A percentile compares a stretch with the other conserved stretches of the same genome.
These are phyloP conservation scores for Neomonachus schauinslandi DNA, from an alignment of 2,113 vertebrate species.

Conservation along the genomic window DNA sequence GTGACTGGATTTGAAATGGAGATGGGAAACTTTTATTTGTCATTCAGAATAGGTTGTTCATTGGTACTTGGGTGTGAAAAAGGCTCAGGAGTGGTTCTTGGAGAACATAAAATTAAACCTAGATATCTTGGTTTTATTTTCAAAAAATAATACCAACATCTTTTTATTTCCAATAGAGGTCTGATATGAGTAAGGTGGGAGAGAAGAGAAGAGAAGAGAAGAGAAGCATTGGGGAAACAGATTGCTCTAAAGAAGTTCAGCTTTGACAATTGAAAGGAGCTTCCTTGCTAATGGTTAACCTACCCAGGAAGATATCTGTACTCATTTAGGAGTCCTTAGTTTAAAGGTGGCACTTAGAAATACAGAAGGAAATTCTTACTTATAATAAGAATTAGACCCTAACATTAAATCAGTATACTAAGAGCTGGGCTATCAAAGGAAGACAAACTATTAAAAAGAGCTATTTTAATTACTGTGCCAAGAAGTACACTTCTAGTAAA, in stretches of 20 bases:
- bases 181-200: not conserved
- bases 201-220: not conserved
- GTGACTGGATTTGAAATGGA: not conserved
- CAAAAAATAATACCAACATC: not conserved
- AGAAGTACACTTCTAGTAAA: not conserved
- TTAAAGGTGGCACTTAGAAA: not conserved
- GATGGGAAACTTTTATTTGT: not conserved
- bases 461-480: conserved; percentile 24
- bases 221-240: not conserved
- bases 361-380: not conserved
- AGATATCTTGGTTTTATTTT: not conserved
- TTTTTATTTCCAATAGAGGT: not conserved
- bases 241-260: not conserved
- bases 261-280: not conserved
- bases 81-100: not conserved
- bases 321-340: not conserved
- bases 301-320: not conserved
- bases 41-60: not conserved
- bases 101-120: not conserved
- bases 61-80: not conserved
- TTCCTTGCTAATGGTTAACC: not conserved
- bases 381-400: conserved; percentile 19
- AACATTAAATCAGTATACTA: not conserved
- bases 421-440: conserved; percentile 22
- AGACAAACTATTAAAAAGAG: conserved; percentile 8